Conservation (phyloP, 1,140 invertebrate genomes). For the Conopomorpha cramerella region DNA sequence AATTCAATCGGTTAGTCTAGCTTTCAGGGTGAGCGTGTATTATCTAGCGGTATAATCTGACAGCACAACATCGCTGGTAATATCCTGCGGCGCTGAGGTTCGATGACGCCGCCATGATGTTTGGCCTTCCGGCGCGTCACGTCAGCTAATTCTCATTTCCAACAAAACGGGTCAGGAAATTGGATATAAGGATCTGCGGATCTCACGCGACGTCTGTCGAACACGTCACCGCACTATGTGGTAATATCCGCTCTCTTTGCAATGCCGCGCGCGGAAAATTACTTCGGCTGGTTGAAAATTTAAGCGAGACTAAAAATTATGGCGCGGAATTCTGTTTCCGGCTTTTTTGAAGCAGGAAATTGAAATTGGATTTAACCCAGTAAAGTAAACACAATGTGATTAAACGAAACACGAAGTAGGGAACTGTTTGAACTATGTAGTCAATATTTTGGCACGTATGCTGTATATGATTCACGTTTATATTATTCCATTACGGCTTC, state of each 20-base stretch:
- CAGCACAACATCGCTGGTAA: not conserved
- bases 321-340: too few species aligned
- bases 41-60: too few species aligned
- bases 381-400: too few species aligned
- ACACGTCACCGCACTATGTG: constrained; percentile 59
- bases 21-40: too few species aligned
- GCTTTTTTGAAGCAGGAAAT: too few species aligned
- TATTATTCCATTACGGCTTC: too few species aligned
- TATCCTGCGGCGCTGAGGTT: constrained; percentile 2
- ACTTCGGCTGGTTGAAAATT: constrained; percentile 56
- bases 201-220: constrained; percentile 55
- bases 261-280: constrained; percentile 57
- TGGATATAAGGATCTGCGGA: constrained; percentile 59
- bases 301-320: constrained; percentile 39
- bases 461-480: too few species aligned
- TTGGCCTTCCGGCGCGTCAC: constrained; percentile 45
- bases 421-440: too few species aligned
- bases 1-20: too few species aligned
- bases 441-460: too few species aligned
- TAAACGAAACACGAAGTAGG: too few species aligned
- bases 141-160: constrained; percentile 55
- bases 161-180: constrained; percentile 56
- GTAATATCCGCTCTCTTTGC: constrained; percentile 56
- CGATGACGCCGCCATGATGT: constrained; percentile 27
- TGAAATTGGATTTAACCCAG: too few species aligned